Evolutionary conservation across 2,888 invertebrate species (phyloP), one percentile per base, ranked within the genome.

Genomic region (Quadroppia sp.): DNA sequence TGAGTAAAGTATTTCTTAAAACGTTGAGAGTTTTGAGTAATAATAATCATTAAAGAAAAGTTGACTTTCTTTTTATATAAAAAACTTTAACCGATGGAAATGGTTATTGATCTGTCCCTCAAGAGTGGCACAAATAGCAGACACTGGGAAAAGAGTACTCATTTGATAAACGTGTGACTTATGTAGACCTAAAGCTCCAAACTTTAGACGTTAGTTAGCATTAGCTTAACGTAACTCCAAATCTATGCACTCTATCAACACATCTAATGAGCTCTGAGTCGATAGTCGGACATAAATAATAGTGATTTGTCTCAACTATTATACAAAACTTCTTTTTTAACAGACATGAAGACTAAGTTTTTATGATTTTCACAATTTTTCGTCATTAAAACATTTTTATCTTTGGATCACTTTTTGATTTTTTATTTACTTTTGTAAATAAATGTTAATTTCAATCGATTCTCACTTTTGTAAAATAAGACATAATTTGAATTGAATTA

Each of bases 51-150:
- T 64, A 32, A 1, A n/a, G 13, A 32, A 64, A 40, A 64, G 64
- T 40, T 30, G 28, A 28, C 15, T 15, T 56, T 23, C 23, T 23
- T 32, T 32, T 32, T 23, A 36, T 61, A 30, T 61, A 36, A 32
- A 13, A 53, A 64, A 64, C 20, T 40, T 17, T 28, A 61, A 61
- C 30, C 64, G 28, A 64, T 64, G 64, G 30, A 64, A 64, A 64
- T 64, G 64, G 64, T 64, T 64, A 64, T 64, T 36, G 64, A 64
- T 64, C 61, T 30, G 20, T 64, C 36, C 40, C 64, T 23, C 36
- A 64, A 40, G 64, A 64, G 64, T 64, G 40, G 20, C 64, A 64
- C 13, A 56, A 36, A 56, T 56, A 15, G 28, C 30, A 30, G 23
- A 30, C 56, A 56, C 2, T 17, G 56, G 56, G 28, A 56, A 53